Conservation (phyloP, 2,113 vertebrate genomes). For the Takifugu flavidus region DNA sequence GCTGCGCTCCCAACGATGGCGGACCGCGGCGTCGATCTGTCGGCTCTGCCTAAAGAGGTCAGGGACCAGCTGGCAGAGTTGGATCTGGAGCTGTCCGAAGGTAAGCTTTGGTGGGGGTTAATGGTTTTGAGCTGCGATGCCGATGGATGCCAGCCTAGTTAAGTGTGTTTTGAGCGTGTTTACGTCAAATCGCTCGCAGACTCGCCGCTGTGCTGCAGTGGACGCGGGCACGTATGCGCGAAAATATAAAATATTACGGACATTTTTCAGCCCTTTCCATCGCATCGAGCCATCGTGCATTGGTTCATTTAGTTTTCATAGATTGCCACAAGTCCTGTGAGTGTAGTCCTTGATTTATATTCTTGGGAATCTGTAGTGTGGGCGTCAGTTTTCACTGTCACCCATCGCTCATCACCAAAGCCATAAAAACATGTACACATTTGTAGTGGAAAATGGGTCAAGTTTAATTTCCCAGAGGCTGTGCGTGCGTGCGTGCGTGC, state of each 20-base stretch:
- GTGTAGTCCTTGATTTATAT: not conserved
- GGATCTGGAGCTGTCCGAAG: slow-evolving; percentile 96
- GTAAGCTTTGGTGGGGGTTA: slow-evolving; percentile 53
- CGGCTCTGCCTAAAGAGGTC: slow-evolving; percentile 85
- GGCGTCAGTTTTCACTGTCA: too few relatives aligned
- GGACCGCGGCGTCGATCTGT: slow-evolving; percentile 81
- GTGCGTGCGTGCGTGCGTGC: slow-evolving; percentile 2
- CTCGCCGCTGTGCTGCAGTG: slow-evolving; percentile 44
- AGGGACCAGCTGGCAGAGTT: slow-evolving; percentile 93
- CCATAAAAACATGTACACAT: slow-evolving; percentile 5
- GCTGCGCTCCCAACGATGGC: slow-evolving; percentile 72
- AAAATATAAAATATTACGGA: slow-evolving; percentile 52
- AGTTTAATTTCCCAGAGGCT: slow-evolving; percentile 19
- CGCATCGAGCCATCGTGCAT: not conserved
- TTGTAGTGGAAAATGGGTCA: slow-evolving; percentile 62
- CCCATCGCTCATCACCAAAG: slow-evolving; percentile 3
- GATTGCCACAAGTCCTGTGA: not conserved
- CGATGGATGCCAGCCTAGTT: not conserved
- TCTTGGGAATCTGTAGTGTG: too few relatives aligned
- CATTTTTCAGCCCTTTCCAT: slow-evolving; percentile 35
- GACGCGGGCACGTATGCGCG: slow-evolving; percentile 34
- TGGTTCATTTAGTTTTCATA: not conserved
- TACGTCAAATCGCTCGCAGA: slow-evolving; percentile 1
- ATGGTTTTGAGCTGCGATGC: not conserved
- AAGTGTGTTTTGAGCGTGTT: slow-evolving; percentile 7